These are phyloP conservation scores for Pelvicachromis taeniatus DNA, from an alignment of 2,113 vertebrate species.

Conservation along the genomic window DNA sequence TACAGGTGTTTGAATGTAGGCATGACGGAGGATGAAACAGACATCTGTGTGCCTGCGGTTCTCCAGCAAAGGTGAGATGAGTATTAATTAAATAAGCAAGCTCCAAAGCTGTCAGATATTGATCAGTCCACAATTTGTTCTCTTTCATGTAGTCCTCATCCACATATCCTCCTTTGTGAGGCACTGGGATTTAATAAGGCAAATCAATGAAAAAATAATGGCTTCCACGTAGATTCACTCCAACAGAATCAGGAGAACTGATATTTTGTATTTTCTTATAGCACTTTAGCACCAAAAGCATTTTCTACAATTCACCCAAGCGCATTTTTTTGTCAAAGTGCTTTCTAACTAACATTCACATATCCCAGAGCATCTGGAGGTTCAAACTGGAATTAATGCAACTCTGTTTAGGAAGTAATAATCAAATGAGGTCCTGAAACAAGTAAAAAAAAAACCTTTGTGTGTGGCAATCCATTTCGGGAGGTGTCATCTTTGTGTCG, in stretches of 20 bases:
- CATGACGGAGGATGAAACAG: neutral
- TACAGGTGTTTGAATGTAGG: neutral
- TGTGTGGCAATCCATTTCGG: too few relatives aligned
- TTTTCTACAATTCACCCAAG: neutral
- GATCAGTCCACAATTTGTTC: neutral
- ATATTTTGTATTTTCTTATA: neutral
- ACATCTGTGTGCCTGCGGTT: neutral
- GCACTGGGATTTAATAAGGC: neutral
- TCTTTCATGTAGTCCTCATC: neutral
- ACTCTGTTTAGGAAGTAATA: neutral
- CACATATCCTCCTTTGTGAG: neutral
- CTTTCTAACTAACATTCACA: neutral
- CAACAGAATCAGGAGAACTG: neutral
- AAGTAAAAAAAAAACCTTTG: too few relatives aligned
- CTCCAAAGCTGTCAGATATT: neutral
- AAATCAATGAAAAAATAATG: conserved; percentile 1
- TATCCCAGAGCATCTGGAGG: neutral
- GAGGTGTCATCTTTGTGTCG: neutral
- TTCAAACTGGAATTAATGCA: neutral
- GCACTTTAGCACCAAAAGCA: neutral
- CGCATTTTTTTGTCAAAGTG: neutral
- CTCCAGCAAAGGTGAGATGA: neutral
- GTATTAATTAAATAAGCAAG: neutral
- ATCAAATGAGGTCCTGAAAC: neutral
- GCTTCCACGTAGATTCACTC: neutral